These are phyloP conservation scores for Portevinia maculata DNA, from an alignment of 2,888 invertebrate species.

Conservation along the genomic window DNA sequence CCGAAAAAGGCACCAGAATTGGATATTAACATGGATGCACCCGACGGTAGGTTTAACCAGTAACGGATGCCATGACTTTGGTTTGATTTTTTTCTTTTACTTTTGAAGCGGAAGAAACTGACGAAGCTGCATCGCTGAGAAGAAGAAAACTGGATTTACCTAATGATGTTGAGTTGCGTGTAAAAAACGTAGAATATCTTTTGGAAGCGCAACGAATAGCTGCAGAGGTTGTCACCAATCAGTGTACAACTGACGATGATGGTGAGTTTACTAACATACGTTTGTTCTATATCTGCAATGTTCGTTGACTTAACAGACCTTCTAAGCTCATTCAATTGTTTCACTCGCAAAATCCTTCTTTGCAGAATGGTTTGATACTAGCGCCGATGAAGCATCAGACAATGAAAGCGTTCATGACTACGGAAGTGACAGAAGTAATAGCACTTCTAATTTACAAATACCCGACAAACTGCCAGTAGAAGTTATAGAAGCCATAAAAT, in stretches of 20 bases:
- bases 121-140: slow-evolving; percentile 77
- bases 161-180: slow-evolving; percentile 83
- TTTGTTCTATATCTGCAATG: not conserved
- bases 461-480: slow-evolving; percentile 85
- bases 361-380: slow-evolving; percentile 82
- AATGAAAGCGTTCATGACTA: slow-evolving; percentile 82
- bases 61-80: not conserved
- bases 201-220: slow-evolving; percentile 88
- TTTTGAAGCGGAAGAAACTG: slow-evolving; percentile 75
- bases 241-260: slow-evolving; percentile 85
- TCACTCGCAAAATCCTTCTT: no score
- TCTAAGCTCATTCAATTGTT: no score
- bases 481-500: slow-evolving; percentile 85
- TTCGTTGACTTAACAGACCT: no score
- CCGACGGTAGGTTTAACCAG: slow-evolving; percentile 71
- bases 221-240: slow-evolving; percentile 88
- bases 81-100: not conserved
- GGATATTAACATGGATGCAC: slow-evolving; percentile 76
- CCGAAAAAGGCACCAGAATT: slow-evolving; percentile 66
- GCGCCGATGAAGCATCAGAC: slow-evolving; percentile 83
- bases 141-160: slow-evolving; percentile 78
- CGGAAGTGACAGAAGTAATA: slow-evolving; percentile 76
- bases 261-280: slow-evolving; percentile 82
- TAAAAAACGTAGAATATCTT: slow-evolving; percentile 84
- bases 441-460: slow-evolving; percentile 76